Percentiles rank a stretch among this genome's conserved stretches.
These are phyloP conservation scores for Oryctolagus cuniculus DNA, from an alignment of 2,113 vertebrate species.

Conservation along the genomic window DNA sequence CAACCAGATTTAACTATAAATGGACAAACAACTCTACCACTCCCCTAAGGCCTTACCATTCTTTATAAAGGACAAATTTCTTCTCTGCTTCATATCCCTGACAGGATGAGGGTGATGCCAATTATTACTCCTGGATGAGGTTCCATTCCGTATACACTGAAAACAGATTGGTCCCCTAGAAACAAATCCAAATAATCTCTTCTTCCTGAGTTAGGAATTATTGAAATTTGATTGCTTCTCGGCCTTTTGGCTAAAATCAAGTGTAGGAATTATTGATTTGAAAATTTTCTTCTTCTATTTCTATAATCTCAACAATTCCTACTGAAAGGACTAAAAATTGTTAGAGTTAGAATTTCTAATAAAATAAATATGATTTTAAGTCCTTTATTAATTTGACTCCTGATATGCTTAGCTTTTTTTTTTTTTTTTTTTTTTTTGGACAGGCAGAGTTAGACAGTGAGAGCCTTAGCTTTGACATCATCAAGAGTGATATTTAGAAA, in stretches of 20 bases:
- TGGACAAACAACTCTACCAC: background rate
- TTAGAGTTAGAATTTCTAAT: background rate
- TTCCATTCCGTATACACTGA: background rate
- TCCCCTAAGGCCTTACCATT: background rate
- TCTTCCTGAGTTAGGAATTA: background rate
- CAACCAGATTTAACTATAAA: background rate
- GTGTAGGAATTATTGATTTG: background rate
- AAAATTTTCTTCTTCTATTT: background rate
- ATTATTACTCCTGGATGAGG: background rate
- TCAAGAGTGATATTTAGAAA: constrained; percentile 9
- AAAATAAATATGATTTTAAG: background rate
- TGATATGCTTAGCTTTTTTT: background rate
- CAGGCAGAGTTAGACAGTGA: no score
- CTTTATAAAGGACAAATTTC: background rate
- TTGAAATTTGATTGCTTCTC: background rate
- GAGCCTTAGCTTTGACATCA: background rate
- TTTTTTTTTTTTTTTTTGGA: no score
- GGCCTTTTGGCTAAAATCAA: no score
- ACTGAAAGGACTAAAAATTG: constrained; percentile 24
- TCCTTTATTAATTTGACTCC: background rate
- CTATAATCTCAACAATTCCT: constrained; percentile 19
- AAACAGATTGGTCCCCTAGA: background rate
- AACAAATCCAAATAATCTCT: constrained; percentile 39
- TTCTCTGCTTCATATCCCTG: background rate
- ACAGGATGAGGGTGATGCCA: background rate